Conservation (phyloP, 2,888 invertebrate genomes). For the Beris morrisii region DNA sequence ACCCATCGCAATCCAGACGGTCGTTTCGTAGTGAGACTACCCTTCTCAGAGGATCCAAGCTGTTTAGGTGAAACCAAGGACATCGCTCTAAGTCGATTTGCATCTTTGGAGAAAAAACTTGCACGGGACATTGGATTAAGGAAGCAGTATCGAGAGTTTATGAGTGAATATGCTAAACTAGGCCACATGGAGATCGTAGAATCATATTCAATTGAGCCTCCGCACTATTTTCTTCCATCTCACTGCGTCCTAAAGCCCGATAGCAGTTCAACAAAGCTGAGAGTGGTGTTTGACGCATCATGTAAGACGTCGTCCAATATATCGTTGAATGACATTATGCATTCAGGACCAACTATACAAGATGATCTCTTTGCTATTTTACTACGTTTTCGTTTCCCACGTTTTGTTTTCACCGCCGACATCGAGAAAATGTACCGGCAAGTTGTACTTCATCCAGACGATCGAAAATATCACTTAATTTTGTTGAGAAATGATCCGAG, state of each 20-base stretch:
- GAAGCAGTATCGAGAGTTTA: background rate
- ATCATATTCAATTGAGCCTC: background rate
- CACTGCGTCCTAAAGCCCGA: slow-evolving; percentile 1
- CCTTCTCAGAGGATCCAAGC: slow-evolving; percentile 1
- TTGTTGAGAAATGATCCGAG: slow-evolving; percentile 42
- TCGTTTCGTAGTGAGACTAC: slow-evolving; percentile 1
- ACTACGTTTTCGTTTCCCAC: background rate
- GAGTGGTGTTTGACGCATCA: background rate
- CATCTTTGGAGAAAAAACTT: background rate
- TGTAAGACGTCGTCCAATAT: background rate
- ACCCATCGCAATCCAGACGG: background rate
- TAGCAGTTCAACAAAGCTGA: slow-evolving; percentile 1
- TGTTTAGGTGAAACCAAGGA: background rate
- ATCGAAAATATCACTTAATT: slow-evolving; percentile 47
- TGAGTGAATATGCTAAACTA: background rate
- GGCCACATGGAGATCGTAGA: background rate
- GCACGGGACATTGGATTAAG: background rate
- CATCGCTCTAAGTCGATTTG: background rate
- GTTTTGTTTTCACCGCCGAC: too few relatives aligned
- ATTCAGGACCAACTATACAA: background rate
- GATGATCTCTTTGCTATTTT: background rate
- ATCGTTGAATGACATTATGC: background rate
- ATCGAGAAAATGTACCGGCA: too few relatives aligned
- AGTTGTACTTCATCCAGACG: background rate
- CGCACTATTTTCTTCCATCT: background rate